phyloP scores from a whole-genome alignment of 2,888 invertebrate genomes.

The Brachyopa scutellaris region DNA sequence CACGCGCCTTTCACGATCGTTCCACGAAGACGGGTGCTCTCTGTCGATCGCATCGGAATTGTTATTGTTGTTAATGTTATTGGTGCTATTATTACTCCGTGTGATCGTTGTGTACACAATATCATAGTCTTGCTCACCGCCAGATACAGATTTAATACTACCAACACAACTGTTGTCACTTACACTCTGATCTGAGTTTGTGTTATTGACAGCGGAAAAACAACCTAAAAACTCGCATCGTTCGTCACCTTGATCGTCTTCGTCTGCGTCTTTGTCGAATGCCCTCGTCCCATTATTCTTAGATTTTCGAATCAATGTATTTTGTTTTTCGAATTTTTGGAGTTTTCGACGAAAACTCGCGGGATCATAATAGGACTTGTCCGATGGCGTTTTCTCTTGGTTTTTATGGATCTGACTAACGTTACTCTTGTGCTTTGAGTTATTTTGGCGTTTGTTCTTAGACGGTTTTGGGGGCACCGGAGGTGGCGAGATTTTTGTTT shows the following conservation, averaged over 20 bases:
- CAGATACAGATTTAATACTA: constrained; percentile 58
- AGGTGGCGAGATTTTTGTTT: constrained; percentile 59
- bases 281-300: constrained; percentile 50
- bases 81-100: constrained; percentile 54
- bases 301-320: constrained; percentile 56
- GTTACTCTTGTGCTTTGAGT: constrained; percentile 13
- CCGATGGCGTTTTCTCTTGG: constrained; percentile 1
- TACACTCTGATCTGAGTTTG: constrained; percentile 55
- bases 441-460: constrained; percentile 20
- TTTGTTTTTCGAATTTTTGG: constrained; percentile 75
- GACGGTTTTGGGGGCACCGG: constrained; percentile 75
- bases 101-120: constrained; percentile 42
- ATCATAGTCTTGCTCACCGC: constrained; percentile 42
- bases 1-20: constrained; percentile 33
- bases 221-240: constrained; percentile 76
- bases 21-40: not conserved
- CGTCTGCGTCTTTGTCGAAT: constrained; percentile 34
- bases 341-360: constrained; percentile 75
- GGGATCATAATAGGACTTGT: constrained; percentile 73
- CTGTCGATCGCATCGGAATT: constrained; percentile 24
- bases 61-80: constrained; percentile 51
- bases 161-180: constrained; percentile 61
- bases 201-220: constrained; percentile 73
- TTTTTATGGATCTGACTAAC: constrained; percentile 6
- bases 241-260: constrained; percentile 60